Base-by-base conservation (phyloP, 2,888 invertebrate genomes). In the Pogonocherus hispidulus region DNA sequence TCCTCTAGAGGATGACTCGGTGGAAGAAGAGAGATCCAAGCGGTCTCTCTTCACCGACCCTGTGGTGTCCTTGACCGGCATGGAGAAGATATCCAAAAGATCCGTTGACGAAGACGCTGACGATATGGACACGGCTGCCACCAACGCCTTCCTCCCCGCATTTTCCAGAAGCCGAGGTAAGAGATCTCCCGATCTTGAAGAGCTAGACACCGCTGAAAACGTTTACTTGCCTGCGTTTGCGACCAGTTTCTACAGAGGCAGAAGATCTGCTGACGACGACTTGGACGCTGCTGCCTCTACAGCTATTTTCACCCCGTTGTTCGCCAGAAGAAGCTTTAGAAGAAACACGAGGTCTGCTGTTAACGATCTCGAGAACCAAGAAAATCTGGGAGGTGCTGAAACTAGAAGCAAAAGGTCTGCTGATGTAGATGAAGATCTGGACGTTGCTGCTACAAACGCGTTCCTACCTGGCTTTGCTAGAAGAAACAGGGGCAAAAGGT, bases 21-120 rank as follows among this genome's bases (percentile, higher is more conserved):
- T 4, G 16, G 47, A 64, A 18, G 69, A 63, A 23, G 66, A 63
- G 18, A 69, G 69, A 41, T 35, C 60, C 16, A 66, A 63, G 35
- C 57, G 72, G 14, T 69, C 69, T 8, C 56, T 72, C 23, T 70
- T 37, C 46, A 55, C 67, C 1, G 66, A 67, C 44, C 54, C 35
- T 11, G 63, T 55, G 9, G 37, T 64, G 27, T 56, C 51, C 8
- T 46, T 73, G 27, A 67, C 73, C 16, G 73, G 71, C 4, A 41
- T 63, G 8, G 73, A 73, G 60, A 69, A 60, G 32, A 70, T 70
- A 9, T 67, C 71, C 22, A 73, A 74, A 20, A 47, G 74, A 16
- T 66, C 70, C 18, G 27, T 56, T 0, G 51, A 63, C 14, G 56
- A 35, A 56, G 66, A 11, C 8, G 9, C 3, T 16, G 37, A 55